phyloP scores from a whole-genome alignment of 2,113 vertebrate species.

The Loxodonta africana region DNA sequence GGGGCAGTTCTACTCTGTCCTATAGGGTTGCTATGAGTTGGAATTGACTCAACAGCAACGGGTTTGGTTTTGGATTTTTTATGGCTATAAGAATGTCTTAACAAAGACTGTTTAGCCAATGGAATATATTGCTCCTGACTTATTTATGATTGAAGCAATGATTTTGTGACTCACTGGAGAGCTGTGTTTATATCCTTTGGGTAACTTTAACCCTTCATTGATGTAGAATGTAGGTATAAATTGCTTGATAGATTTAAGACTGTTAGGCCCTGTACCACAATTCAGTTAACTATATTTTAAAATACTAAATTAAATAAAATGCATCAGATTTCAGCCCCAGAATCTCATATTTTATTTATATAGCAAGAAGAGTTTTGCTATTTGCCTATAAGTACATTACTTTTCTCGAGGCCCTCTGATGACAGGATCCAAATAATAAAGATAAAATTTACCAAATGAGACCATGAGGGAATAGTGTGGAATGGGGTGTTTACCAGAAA shows the following conservation, averaged over 20 bases:
- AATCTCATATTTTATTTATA: conserved; percentile 54
- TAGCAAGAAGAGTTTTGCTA: not conserved
- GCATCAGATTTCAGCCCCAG: not conserved
- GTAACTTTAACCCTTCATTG: conserved; percentile 45
- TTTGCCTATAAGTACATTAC: not conserved
- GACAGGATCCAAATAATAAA: conserved; percentile 42
- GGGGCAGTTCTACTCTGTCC: no score
- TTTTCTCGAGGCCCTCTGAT: conserved; percentile 23
- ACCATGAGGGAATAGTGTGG: not conserved
- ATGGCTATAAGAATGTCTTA: conserved; percentile 21
- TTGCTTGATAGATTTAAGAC: conserved; percentile 36
- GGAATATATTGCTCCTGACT: conserved; percentile 47
- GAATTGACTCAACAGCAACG: no score
- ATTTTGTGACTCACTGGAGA: conserved; percentile 46
- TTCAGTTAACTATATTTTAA: conserved; percentile 55
- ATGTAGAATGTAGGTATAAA: conserved; percentile 48
- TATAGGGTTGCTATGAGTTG: no score
- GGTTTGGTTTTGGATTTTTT: no score
- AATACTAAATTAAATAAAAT: conserved; percentile 58
- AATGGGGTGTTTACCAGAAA: conserved; percentile 16
- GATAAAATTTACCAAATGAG: conserved; percentile 14
- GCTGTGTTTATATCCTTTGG: conserved; percentile 19
- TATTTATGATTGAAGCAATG: conserved; percentile 29
- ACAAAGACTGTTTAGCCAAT: conserved; percentile 26
- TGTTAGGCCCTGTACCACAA: not conserved